These are phyloP conservation scores for Scortum barcoo DNA, from an alignment of 2,113 vertebrate species.

Conservation along the genomic window DNA sequence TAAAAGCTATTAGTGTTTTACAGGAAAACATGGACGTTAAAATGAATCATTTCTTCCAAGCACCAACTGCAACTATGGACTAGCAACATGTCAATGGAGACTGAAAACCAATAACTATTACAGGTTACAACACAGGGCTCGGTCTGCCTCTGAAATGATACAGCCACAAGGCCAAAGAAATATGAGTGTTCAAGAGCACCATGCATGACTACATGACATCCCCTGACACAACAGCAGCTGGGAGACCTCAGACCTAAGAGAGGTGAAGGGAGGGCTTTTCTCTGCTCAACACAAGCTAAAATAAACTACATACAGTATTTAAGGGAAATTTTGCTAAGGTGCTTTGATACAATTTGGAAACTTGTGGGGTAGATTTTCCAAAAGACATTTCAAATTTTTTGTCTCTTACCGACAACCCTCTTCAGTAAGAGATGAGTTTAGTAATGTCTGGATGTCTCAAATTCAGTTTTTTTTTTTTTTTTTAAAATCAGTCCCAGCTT, in stretches of 20 bases:
- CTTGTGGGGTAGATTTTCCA: background rate
- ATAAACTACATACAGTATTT: background rate
- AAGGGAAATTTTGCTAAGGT: background rate
- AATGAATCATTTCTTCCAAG: constrained; percentile 30
- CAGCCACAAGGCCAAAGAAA: background rate
- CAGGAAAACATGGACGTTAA: constrained; percentile 35
- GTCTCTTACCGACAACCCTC: background rate
- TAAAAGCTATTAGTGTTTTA: constrained; percentile 52
- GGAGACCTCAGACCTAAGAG: too few relatives aligned
- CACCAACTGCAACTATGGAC: background rate
- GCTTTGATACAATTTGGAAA: background rate
- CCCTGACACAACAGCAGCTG: background rate
- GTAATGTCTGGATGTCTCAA: background rate
- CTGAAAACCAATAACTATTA: constrained; percentile 43
- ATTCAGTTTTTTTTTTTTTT: background rate
- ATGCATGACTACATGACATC: background rate
- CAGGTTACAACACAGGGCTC: constrained; percentile 10
- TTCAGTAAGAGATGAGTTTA: constrained; percentile 12
- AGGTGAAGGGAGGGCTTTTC: background rate
- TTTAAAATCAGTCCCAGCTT: background rate
- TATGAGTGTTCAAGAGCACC: constrained; percentile 3
- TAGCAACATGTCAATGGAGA: constrained; percentile 36
- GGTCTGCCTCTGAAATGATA: constrained; percentile 33
- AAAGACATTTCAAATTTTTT: background rate
- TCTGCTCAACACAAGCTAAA: background rate